Evolutionary conservation across 1,140 invertebrate genomes (phyloP), one percentile per base, ranked within the genome.

Genomic region (Alviniconcha marisindica): DNA sequence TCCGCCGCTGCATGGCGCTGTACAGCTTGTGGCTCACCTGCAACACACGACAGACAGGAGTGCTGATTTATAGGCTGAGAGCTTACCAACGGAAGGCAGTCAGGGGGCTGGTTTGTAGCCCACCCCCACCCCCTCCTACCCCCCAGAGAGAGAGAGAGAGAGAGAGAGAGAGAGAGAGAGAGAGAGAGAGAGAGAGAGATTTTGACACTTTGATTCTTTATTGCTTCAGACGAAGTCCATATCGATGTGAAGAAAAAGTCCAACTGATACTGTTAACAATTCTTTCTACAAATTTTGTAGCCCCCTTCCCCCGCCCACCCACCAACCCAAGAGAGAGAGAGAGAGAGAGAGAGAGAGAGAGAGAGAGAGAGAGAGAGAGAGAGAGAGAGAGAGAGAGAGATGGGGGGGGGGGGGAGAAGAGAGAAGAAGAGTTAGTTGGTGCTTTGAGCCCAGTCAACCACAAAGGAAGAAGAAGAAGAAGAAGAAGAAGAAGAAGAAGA

Each of bases 1-100:
- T 80, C 2, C 78, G 33, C 4, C 78, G 21, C 78, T 80, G 56
- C 56, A 80, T 66, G 60, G 78, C 60, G 78, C 78, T 80, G 78
- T 42, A 44, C 56, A 80, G 60, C 36, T 28, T 42, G 60, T 80
- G 78, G 33, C 78, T 66, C 73, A 76, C 73, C 69, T 71, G 36
- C 5, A 18, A 31, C 1, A 18, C 4, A 33, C 7, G 7, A 24
- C 15, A 33, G 18, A 48, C 44, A 48, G n/a, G n/a, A n/a, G n/a
- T n/a, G n/a, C n/a, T n/a, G n/a, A n/a, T n/a, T n/a, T n/a, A n/a
- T n/a, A n/a, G n/a, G n/a, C n/a, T n/a, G n/a, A n/a, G n/a, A n/a
- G n/a, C n/a, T n/a, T n/a, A n/a, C n/a, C n/a, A n/a, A n/a, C n/a
- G n/a, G n/a, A n/a, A n/a, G n/a, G n/a, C n/a, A n/a, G n/a, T n/a